Evolutionary conservation across 2,888 invertebrate species (phyloP).

Genomic region (Hofmannophila pseudospretella): DNA sequence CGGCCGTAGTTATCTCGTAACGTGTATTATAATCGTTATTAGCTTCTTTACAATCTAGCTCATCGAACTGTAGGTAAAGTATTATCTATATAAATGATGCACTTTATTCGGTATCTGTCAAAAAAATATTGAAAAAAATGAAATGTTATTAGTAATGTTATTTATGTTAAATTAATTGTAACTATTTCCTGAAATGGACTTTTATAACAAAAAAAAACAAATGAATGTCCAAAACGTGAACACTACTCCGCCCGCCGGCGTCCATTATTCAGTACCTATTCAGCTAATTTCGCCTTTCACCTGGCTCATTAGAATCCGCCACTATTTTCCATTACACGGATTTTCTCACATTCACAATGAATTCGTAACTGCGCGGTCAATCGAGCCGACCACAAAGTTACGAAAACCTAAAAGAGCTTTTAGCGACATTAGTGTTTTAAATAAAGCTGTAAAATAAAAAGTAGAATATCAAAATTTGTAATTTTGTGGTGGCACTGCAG

Average conservation of each 20-base stretch:
- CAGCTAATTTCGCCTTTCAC: slow-evolving; percentile 52
- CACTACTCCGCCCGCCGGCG: slow-evolving; percentile 20
- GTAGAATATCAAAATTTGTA: not conserved
- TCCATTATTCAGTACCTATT: slow-evolving; percentile 66
- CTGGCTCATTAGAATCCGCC: slow-evolving; percentile 51
- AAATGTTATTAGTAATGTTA: too few species aligned
- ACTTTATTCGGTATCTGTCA: too few species aligned
- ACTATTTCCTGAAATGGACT: too few species aligned
- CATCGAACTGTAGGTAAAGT: not conserved
- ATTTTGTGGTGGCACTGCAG: not conserved
- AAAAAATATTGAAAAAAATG: too few species aligned
- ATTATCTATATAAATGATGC: too few species aligned
- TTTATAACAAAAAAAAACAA: too few species aligned
- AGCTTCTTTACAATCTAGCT: slow-evolving; percentile 20
- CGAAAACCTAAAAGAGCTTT: slow-evolving; percentile 18
- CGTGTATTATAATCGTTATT: slow-evolving; percentile 40
- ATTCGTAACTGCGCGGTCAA: slow-evolving; percentile 51
- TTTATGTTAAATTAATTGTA: too few species aligned
- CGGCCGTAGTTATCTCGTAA: slow-evolving; percentile 33
- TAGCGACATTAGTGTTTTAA: slow-evolving; percentile 3
- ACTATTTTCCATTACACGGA: slow-evolving; percentile 56
- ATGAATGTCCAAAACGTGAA: too few species aligned
- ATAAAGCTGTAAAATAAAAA: not conserved
- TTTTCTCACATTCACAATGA: slow-evolving; percentile 56
- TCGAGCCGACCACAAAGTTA: slow-evolving; percentile 53